Percentiles rank a stretch among this genome's conserved stretches.
Evolutionary conservation across 2,888 invertebrate species (phyloP).

Genomic region (Pelosia muscerda): DNA sequence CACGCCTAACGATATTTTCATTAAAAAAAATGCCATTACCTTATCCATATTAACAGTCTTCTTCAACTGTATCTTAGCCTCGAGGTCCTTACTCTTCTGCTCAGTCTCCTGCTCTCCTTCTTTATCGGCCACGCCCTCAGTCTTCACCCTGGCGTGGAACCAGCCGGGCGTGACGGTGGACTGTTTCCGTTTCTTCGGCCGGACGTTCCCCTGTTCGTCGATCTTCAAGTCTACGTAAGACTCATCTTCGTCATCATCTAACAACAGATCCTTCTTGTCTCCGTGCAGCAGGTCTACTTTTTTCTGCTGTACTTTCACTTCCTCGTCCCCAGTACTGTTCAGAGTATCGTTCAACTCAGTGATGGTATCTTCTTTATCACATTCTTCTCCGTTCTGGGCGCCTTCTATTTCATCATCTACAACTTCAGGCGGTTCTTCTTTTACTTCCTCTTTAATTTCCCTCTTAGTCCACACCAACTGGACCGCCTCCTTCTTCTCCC

Average conservation of each 20-base stretch:
- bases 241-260: constrained; percentile 80
- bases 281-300: constrained; percentile 74
- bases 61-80: constrained; percentile 75
- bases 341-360: constrained; percentile 55
- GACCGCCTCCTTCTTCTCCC: constrained; percentile 69
- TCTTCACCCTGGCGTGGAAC: constrained; percentile 74
- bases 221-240: constrained; percentile 78
- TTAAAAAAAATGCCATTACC: constrained; percentile 48
- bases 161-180: constrained; percentile 59
- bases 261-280: constrained; percentile 77
- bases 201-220: constrained; percentile 75
- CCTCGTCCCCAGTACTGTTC: constrained; percentile 55
- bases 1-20: neutral
- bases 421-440: constrained; percentile 44
- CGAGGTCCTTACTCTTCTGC: constrained; percentile 60
- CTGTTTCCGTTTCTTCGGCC: constrained; percentile 65
- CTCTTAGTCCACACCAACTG: constrained; percentile 68
- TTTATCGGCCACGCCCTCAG: constrained; percentile 39
- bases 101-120: constrained; percentile 44
- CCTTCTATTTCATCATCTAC: constrained; percentile 19
- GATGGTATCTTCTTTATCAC: constrained; percentile 41
- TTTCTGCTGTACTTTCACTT: constrained; percentile 64
- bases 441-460: constrained; percentile 68
- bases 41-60: constrained; percentile 78
- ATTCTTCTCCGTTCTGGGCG: constrained; percentile 24